Base-by-base conservation (phyloP, 2,797 vertebrate genomes). In the Scolopax rusticola region DNA sequence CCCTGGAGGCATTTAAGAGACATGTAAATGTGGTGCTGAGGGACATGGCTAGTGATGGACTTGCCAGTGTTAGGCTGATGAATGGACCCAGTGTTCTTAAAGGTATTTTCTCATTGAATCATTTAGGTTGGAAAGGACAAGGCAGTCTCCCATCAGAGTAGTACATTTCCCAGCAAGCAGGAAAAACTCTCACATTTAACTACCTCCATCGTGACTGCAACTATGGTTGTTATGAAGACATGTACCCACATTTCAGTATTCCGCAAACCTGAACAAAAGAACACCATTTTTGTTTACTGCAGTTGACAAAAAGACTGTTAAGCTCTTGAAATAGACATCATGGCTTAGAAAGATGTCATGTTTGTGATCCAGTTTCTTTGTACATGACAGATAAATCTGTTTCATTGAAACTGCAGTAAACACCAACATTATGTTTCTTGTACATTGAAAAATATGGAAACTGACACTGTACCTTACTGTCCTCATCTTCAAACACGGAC, bases 401-500 rank as follows among this genome's bases (percentile, higher is more conserved):
- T 89, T 53, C 36, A 67, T 1, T 70, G 43, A 50, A 78, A 48
- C 13, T 38, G 25, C 30, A 63, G 23, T 9, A 76, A 64, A 65
- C 24, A 81, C 15, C 77, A 68, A 56, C 17, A 30, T 0, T 7
- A n/a, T 7, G 33, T 57, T 82, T 81, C 32, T 69, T 54, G 48
- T 5, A 20, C n/a, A 93, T 8, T 43, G 56, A 70, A 81, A 81
- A 95, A 89, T 12, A 84, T 3, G n/a, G 88, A 84, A 92, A 51
- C 17, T 12, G 19, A 28, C 41, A 92, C 82, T 82, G 54, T 98
- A 99, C 98, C 98, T 98, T 99, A 90, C 98, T 98, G 73, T 98
- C 98, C 84, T 98, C 98, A 71, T 98, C 98, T 97, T 99, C 98
- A 94, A 99, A 99, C 82, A 99, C 98, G 0, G 98, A 98, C 95